Percentiles rank a stretch among this genome's conserved stretches.
These are phyloP conservation scores for Polydrusus cervinus DNA, from an alignment of 2,888 invertebrate species.

Conservation along the genomic window DNA sequence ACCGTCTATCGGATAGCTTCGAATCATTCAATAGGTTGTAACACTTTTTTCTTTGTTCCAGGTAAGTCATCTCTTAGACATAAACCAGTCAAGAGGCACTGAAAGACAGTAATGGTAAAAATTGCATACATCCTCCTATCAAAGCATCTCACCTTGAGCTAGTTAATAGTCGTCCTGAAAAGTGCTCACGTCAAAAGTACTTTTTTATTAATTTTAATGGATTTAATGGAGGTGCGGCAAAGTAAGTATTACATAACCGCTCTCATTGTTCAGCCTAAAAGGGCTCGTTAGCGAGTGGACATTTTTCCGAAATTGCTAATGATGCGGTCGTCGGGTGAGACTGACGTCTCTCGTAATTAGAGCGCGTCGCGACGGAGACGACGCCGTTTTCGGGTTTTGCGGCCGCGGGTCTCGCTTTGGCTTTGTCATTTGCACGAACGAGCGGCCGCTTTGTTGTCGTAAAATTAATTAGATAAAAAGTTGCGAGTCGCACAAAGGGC, in stretches of 20 bases:
- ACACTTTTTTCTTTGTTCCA: conserved; percentile 10
- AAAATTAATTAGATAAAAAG: conserved; percentile 55
- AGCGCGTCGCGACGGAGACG: conserved; percentile 41
- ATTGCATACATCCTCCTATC: no score
- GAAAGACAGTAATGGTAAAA: no score
- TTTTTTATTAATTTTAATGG: no score
- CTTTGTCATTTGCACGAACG: conserved; percentile 45
- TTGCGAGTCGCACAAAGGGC: conserved; percentile 45
- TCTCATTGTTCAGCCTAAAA: conserved; percentile 30
- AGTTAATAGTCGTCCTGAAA: no score
- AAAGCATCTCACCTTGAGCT: no score
- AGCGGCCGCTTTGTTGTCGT: conserved; percentile 50
- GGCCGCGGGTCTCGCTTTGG: conserved; percentile 39
- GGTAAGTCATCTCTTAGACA: background rate
- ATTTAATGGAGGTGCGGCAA: conserved; percentile 3
- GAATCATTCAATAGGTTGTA: no score
- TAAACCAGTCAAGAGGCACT: background rate
- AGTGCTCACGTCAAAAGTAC: no score
- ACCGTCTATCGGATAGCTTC: no score
- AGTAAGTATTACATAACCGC: conserved; percentile 16
- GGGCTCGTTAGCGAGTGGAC: conserved; percentile 39
- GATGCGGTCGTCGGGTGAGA: conserved; percentile 52
- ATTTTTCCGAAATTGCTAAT: conserved; percentile 52
- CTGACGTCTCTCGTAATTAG: conserved; percentile 51
- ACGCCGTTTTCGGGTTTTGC: conserved; percentile 34